Percentiles rank a stretch among this genome's conserved stretches.
phyloP scores from a whole-genome alignment of 2,888 invertebrate species.

The Polymixis flavicincta region DNA sequence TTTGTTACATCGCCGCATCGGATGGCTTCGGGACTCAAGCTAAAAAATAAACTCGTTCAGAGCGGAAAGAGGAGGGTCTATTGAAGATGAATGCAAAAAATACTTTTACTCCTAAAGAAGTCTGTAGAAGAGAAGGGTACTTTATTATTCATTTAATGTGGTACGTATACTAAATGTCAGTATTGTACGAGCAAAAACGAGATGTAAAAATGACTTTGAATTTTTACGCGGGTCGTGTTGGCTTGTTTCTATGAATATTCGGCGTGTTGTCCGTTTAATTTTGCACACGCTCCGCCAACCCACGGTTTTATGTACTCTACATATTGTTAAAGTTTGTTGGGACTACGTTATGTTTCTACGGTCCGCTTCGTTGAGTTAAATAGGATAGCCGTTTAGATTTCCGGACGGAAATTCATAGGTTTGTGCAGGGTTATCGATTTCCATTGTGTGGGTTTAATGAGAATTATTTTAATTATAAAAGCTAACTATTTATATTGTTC shows the following conservation, averaged over 20 bases:
- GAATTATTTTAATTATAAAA: background rate
- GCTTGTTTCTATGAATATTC: conserved; percentile 67
- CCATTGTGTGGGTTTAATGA: background rate
- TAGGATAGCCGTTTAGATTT: conserved; percentile 43
- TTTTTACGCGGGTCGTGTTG: conserved; percentile 62
- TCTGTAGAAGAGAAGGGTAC: conserved; percentile 18
- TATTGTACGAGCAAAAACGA: conserved; percentile 42
- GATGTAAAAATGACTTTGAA: conserved; percentile 60
- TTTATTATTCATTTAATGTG: conserved; percentile 33
- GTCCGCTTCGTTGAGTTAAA: conserved; percentile 39
- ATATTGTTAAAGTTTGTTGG: conserved; percentile 66
- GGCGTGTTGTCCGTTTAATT: conserved; percentile 67
- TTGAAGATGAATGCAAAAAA: conserved; percentile 29
- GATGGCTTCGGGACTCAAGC: conserved; percentile 26
- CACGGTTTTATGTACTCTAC: conserved; percentile 64
- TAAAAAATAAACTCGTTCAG: conserved; percentile 47
- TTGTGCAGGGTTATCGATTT: background rate
- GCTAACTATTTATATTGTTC: background rate
- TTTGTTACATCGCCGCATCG: conserved; percentile 50
- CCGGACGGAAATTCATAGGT: conserved; percentile 16
- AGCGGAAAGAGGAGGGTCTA: conserved; percentile 26
- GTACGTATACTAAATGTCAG: conserved; percentile 33
- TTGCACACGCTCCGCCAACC: conserved; percentile 66
- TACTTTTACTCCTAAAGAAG: conserved; percentile 11
- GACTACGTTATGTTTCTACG: conserved; percentile 47